A percentile compares a stretch with the other conserved stretches of the same genome.
These are phyloP conservation scores for Lophius americanus DNA, from an alignment of 2,797 vertebrate species.

Conservation along the genomic window DNA sequence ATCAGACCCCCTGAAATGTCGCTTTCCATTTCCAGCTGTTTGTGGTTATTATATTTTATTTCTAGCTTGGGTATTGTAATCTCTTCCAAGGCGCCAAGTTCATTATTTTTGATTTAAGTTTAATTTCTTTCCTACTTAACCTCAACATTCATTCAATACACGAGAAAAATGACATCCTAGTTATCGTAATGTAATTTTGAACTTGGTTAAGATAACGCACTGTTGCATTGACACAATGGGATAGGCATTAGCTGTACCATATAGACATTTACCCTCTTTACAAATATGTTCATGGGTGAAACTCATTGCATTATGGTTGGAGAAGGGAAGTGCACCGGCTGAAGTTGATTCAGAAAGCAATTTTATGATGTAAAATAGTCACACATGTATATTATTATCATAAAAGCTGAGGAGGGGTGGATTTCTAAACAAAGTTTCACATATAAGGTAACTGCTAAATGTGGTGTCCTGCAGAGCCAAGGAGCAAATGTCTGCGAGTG, in stretches of 20 bases:
- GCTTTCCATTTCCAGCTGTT: not conserved
- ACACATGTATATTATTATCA: not conserved
- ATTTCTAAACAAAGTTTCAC: too few relatives aligned
- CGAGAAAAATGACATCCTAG: not conserved
- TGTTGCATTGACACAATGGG: not conserved
- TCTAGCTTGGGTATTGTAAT: not conserved
- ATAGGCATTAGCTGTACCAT: not conserved
- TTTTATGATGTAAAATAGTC: not conserved
- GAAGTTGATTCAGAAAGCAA: not conserved
- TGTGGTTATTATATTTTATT: not conserved
- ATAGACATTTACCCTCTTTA: conserved; percentile 9
- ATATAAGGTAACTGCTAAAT: too few relatives aligned
- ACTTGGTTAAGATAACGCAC: not conserved
- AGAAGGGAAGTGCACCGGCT: not conserved
- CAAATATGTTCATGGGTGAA: not conserved
- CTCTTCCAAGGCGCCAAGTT: not conserved
- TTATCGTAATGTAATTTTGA: conserved; percentile 14
- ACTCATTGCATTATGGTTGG: not conserved
- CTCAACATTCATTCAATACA: not conserved
- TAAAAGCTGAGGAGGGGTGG: not conserved
- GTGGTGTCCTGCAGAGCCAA: too few relatives aligned
- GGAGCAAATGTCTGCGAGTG: too few relatives aligned
- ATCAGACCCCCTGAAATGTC: not conserved
- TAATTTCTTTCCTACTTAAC: not conserved
- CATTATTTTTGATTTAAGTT: not conserved